phyloP scores from a whole-genome alignment of 2,113 vertebrate genomes.

The Ariopsis seemanni region DNA sequence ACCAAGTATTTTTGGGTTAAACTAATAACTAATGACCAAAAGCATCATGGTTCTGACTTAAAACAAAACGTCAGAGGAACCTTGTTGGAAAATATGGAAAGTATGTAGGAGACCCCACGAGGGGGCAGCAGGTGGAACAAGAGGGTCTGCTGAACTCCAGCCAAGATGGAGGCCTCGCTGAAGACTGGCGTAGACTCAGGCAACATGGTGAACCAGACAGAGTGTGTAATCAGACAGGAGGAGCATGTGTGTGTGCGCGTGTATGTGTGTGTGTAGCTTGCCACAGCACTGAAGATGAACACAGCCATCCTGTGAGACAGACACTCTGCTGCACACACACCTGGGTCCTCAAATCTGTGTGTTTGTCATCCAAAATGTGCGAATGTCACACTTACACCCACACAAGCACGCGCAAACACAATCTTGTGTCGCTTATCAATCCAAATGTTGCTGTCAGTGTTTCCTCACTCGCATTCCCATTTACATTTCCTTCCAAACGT shows the following conservation, averaged over 20 bases:
- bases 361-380: slow-evolving; percentile 46
- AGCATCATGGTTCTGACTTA: background rate
- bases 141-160: slow-evolving; percentile 64
- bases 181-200: slow-evolving; percentile 64
- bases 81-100: slow-evolving; percentile 47
- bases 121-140: slow-evolving; percentile 67
- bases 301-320: slow-evolving; percentile 40
- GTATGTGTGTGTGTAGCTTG: slow-evolving; percentile 33
- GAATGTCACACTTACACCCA: slow-evolving; percentile 43
- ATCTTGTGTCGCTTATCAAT: slow-evolving; percentile 22
- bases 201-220: slow-evolving; percentile 41
- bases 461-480: background rate
- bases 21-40: background rate
- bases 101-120: slow-evolving; percentile 64
- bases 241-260: slow-evolving; percentile 25
- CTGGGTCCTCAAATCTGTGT: slow-evolving; percentile 36
- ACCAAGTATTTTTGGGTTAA: background rate
- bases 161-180: slow-evolving; percentile 69
- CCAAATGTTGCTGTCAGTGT: slow-evolving; percentile 20
- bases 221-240: slow-evolving; percentile 38
- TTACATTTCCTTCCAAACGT: slow-evolving; percentile 33
- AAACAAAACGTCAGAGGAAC: background rate
- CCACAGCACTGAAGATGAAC: slow-evolving; percentile 17
- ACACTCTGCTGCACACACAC: slow-evolving; percentile 39
- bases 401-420: slow-evolving; percentile 1